These are phyloP conservation scores for Gobius niger DNA, from an alignment of 2,113 vertebrate species.

Conservation along the genomic window DNA sequence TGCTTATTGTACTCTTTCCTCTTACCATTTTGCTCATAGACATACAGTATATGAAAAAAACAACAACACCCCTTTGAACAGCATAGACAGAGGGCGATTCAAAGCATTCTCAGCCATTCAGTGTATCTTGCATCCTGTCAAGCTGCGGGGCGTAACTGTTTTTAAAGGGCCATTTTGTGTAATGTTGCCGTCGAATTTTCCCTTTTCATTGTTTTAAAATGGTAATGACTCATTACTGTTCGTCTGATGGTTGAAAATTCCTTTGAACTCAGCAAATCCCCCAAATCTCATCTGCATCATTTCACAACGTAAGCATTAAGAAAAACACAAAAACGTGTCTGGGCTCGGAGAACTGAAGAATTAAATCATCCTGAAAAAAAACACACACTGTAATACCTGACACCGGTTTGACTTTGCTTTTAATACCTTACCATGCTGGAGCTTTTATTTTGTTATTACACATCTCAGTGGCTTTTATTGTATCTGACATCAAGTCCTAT, in stretches of 20 bases:
- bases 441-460: too few species aligned
- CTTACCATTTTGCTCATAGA: too few species aligned
- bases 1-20: too few species aligned
- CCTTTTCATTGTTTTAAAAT: constrained; percentile 34
- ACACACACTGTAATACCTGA: too few species aligned
- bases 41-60: too few species aligned
- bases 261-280: constrained; percentile 40
- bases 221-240: constrained; percentile 35
- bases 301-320: constrained; percentile 30
- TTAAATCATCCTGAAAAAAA: constrained; percentile 13
- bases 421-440: too few species aligned
- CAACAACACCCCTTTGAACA: background rate
- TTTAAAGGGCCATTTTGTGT: constrained; percentile 34
- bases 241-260: constrained; percentile 36
- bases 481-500: too few species aligned
- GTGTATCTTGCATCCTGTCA: constrained; percentile 10
- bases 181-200: constrained; percentile 40
- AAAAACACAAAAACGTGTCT: constrained; percentile 26
- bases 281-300: constrained; percentile 25
- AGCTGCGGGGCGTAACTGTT: constrained; percentile 34
- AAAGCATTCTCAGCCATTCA: constrained; percentile 1
- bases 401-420: too few species aligned
- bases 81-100: background rate
- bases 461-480: too few species aligned
- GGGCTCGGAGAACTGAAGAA: constrained; percentile 5